Evolutionary conservation across 2,888 invertebrate species (phyloP).

Genomic region (Phytoseiulus persimilis): DNA sequence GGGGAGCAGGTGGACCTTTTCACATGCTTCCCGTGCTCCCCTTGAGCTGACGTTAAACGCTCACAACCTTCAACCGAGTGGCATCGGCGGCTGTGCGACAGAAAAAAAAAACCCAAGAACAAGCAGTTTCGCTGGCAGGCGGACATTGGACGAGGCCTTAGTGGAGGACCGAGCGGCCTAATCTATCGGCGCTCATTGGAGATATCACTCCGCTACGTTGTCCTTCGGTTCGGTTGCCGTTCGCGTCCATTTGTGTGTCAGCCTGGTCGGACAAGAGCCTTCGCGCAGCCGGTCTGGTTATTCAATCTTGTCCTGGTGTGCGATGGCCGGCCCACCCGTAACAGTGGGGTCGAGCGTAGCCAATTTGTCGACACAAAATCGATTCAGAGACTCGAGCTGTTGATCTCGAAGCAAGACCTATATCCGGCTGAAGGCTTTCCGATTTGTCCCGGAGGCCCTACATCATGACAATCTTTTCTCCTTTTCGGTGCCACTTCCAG

Average conservation of each 20-base stretch:
- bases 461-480: background rate
- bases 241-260: background rate
- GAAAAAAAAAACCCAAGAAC: background rate
- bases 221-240: background rate
- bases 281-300: background rate
- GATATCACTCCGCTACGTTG: background rate
- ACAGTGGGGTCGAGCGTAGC: background rate
- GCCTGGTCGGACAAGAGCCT: background rate
- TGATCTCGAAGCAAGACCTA: background rate
- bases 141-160: background rate
- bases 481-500: background rate
- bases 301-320: background rate
- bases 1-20: background rate
- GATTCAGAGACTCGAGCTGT: background rate
- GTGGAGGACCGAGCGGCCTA: background rate
- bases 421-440: background rate
- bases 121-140: background rate
- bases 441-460: background rate
- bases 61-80: background rate
- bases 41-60: background rate
- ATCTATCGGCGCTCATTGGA: background rate
- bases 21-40: background rate
- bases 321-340: background rate
- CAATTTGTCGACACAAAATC: background rate
- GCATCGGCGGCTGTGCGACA: background rate